A percentile compares a stretch with the other conserved stretches of the same genome.
These are phyloP conservation scores for Drosophila stalkeri DNA, from an alignment of 2,888 invertebrate species.

Conservation along the genomic window DNA sequence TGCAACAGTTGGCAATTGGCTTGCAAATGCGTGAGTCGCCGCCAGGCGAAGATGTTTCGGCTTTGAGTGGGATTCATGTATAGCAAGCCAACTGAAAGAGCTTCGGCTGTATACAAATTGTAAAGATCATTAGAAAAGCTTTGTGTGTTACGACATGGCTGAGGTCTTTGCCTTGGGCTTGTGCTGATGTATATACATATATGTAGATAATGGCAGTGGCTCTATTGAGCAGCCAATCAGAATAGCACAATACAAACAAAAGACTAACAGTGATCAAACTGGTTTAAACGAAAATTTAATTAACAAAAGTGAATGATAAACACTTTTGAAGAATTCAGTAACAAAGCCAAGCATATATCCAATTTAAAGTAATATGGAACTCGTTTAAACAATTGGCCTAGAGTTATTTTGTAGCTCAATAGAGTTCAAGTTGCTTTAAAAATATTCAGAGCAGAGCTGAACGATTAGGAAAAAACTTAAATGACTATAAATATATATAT, in stretches of 20 bases:
- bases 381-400: constrained; percentile 22
- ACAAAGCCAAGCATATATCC: constrained; percentile 4
- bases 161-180: constrained; percentile 31
- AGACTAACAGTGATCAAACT: constrained; percentile 32
- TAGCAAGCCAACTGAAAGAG: constrained; percentile 8
- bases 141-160: constrained; percentile 45
- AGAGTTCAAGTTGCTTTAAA: background rate
- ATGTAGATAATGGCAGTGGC: constrained; percentile 24
- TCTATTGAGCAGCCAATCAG: constrained; percentile 32
- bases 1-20: constrained; percentile 60
- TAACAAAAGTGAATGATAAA: constrained; percentile 43
- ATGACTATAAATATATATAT: background rate
- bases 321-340: constrained; percentile 19
- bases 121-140: constrained; percentile 51
- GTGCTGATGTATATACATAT: constrained; percentile 15
- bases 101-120: constrained; percentile 34
- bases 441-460: background rate
- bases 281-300: constrained; percentile 36
- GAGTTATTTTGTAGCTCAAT: background rate
- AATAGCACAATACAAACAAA: constrained; percentile 30
- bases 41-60: constrained; percentile 43
- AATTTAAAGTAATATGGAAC: constrained; percentile 17
- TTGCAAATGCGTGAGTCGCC: constrained; percentile 68
- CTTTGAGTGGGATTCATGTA: constrained; percentile 48
- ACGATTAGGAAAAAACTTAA: background rate